Conservation (phyloP, 2,888 invertebrate genomes). For the Nomada lathburiana region DNA sequence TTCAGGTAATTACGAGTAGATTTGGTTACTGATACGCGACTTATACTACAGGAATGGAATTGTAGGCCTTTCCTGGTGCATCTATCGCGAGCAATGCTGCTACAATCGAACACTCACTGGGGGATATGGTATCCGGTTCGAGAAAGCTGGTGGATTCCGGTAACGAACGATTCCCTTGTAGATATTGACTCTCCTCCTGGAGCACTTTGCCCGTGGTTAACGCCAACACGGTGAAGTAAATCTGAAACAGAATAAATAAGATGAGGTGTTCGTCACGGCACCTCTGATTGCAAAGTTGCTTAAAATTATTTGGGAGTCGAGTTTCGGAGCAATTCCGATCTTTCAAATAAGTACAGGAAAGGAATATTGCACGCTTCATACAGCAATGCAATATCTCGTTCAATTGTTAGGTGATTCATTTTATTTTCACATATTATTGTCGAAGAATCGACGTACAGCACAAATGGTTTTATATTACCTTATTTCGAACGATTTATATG, state of each 20-base stretch:
- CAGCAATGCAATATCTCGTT: too few relatives aligned
- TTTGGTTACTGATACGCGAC: not conserved
- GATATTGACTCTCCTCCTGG: constrained; percentile 88
- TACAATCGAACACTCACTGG: constrained; percentile 79
- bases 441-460: too few relatives aligned
- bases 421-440: too few relatives aligned
- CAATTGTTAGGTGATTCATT: too few relatives aligned
- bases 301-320: not conserved
- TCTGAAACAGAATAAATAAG: constrained; percentile 85
- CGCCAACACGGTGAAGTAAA: constrained; percentile 89
- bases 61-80: not conserved
- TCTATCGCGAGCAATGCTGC: not conserved
- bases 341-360: too few relatives aligned
- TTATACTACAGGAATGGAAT: not conserved
- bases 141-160: constrained; percentile 83
- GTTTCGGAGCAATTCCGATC: not conserved
- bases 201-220: constrained; percentile 88
- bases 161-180: constrained; percentile 85
- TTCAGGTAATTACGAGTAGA: not conserved
- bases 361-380: too few relatives aligned
- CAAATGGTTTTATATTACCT: too few relatives aligned
- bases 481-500: too few relatives aligned
- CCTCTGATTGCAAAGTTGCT: not conserved
- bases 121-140: constrained; percentile 84
- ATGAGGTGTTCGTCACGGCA: not conserved